Evolutionary conservation across 1,140 invertebrate genomes (phyloP), one percentile per base, ranked within the genome.

Genomic region (Apis laboriosa): DNA sequence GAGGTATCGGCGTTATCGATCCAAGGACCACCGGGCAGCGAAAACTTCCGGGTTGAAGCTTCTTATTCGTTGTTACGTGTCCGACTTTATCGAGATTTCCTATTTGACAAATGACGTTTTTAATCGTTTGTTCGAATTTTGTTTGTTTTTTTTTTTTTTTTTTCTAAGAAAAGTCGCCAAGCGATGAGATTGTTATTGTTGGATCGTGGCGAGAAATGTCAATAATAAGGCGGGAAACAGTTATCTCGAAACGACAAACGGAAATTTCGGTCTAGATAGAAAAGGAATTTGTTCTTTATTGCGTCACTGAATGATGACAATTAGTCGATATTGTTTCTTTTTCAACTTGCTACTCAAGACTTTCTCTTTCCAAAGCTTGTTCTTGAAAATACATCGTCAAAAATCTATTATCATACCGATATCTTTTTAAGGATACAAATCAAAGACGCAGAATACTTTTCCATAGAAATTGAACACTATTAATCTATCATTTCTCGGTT

Each of bases 1-100:
- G 28, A n/a, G 34, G 77, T 71, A 84, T 80, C 77, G 71, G 55
- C 49, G 60, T 72, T 84, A 80, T 81, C 83, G 79, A 84, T 81
- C 73, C 34, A 34, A 8, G 71, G 66, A 82, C 34, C 78, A 77
- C 21, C 60, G 53, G 8, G 72, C 51, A 75, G 58, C 3, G 4
- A 21, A 34, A 13, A 17, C 70, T 80, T 84, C 77, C 70, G 74
- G 70, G 55, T 80, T 17, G 51, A 24, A 9, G 71, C 53, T 81
- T 76, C 78, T 55, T 81, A 56, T 60, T 76, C 34, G 34, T 43
- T 43, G 34, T 3, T 43, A 43, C 34, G 60, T 64, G 43, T 17
- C 12, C 19, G 51, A 21, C 49, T 17, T 58, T 55, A 53, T 63
- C 53, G 76, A 3, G 15, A 67, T 56, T 43, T 21, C 13, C 53